Base-by-base conservation (phyloP, 2,888 invertebrate species). In the Drosophila quinaria region DNA sequence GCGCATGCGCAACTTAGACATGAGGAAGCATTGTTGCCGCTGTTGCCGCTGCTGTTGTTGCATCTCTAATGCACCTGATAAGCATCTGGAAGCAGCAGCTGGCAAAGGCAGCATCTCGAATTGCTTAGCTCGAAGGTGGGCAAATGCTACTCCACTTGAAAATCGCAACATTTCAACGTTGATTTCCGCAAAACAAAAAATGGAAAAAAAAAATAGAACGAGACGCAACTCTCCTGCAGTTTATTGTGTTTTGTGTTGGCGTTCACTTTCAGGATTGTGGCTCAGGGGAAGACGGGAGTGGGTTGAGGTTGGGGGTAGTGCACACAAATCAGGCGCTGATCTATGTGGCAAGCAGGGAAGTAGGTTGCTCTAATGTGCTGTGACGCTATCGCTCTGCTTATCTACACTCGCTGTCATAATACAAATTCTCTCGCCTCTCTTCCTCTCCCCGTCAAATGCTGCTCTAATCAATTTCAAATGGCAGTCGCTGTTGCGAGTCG, bases 401-500 rank as follows among this genome's bases (percentile, higher is more conserved):
- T 84, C 83, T 77, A 19, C 61, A 65, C 62, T 59, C 79, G 65
- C 73, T 76, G 70, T 76, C 76, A 76, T 75, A 76, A 76, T 69
- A 64, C 78, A 55, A 49, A 59, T 58, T 58, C 62, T 51, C 49
- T 52, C 42, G 22, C 29, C 29, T 50, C 17, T 19, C 31, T 8
- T 4, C 39, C 19, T 25, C 6, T n/a, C 44, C 11, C 10, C 25
- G 3, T 2, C 15, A 31, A 42, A 35, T 52, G 62, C 31, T 52
- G 70, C 62, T 75, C 87, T 89, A 86, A 86, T 86, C 85, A 89
- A 89, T 89, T 89, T 84, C 81, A 84, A 86, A 89, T 86, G 87
- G 69, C 78, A 69, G 73, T 68, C 67, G 78, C 56, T 60, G 64
- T 61, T 63, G 54, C 49, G 67, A 82, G 71, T 78, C 78, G 75